phyloP scores from a whole-genome alignment of 2,797 vertebrate genomes.

The Zonotrichia albicollis region DNA sequence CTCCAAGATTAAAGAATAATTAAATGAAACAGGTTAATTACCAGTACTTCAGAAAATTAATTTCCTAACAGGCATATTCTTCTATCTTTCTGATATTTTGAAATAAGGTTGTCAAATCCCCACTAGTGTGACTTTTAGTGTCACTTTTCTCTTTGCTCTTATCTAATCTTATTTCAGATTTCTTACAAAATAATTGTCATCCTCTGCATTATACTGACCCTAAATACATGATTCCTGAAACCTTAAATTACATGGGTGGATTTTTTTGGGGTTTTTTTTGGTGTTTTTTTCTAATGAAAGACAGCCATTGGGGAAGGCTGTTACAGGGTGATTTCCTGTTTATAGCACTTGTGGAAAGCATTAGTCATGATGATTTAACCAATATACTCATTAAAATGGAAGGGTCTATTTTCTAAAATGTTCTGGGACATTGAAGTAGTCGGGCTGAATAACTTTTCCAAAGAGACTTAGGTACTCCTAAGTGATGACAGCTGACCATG shows the following conservation, averaged over 20 bases:
- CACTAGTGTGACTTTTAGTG: neutral
- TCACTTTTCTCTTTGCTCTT: neutral
- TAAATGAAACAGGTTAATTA: neutral
- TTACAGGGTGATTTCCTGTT: neutral
- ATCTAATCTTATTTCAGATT: neutral
- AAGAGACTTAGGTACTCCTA: neutral
- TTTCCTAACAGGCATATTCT: neutral
- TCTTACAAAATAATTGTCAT: neutral
- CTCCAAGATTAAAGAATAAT: neutral
- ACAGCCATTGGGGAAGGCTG: neutral
- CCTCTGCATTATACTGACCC: neutral
- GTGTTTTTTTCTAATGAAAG: neutral
- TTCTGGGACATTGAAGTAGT: neutral
- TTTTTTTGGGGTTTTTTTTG: neutral
- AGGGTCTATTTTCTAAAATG: neutral
- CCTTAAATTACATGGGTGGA: fast-evolving
- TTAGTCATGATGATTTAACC: neutral
- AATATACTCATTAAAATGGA: neutral
- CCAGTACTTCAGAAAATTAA: neutral
- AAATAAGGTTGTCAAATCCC: neutral
- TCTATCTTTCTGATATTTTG: neutral
- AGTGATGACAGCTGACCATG: neutral
- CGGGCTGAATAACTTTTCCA: neutral
- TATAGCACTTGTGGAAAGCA: neutral
- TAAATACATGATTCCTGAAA: neutral